phyloP scores from a whole-genome alignment of 1,140 invertebrate species.

The Zaprionus tsacasi region DNA sequence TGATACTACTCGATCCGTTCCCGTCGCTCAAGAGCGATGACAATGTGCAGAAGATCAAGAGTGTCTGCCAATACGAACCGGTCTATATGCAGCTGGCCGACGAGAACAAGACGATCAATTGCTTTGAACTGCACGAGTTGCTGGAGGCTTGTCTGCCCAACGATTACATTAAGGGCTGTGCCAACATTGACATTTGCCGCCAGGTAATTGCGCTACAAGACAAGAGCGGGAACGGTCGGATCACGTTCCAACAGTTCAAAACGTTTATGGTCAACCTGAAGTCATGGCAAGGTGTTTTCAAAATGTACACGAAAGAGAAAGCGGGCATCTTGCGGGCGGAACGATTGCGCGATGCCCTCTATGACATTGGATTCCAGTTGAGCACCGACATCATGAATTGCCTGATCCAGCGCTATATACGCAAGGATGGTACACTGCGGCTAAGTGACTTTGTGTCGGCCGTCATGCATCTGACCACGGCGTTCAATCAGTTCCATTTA shows the following conservation, averaged over 20 bases:
- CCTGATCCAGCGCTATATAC: slow-evolving; percentile 94
- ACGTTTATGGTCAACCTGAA: slow-evolving; percentile 96
- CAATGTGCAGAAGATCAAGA: slow-evolving; percentile 71
- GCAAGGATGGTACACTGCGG: slow-evolving; percentile 96
- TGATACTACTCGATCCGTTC: slow-evolving; percentile 91
- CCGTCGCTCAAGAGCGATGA: slow-evolving; percentile 87
- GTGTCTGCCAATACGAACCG: slow-evolving; percentile 92
- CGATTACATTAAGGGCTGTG: slow-evolving; percentile 97
- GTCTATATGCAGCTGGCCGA: slow-evolving; percentile 96
- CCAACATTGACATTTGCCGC: slow-evolving; percentile 95
- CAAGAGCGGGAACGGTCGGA: slow-evolving; percentile 91
- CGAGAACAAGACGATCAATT: slow-evolving; percentile 93
- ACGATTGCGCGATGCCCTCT: slow-evolving; percentile 91
- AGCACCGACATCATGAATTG: slow-evolving; percentile 93
- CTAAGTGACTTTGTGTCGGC: slow-evolving; percentile 97
- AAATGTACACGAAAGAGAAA: slow-evolving; percentile 95
- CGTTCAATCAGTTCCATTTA: slow-evolving; percentile 94
- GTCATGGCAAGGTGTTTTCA: slow-evolving; percentile 95
- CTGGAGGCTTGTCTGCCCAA: slow-evolving; percentile 96
- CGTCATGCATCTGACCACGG: slow-evolving; percentile 93
- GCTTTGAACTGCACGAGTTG: slow-evolving; percentile 96
- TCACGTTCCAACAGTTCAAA: slow-evolving; percentile 95
- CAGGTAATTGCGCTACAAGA: slow-evolving; percentile 95
- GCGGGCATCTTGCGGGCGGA: slow-evolving; percentile 95
- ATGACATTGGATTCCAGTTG: slow-evolving; percentile 94